Percentiles rank a stretch among this genome's conserved stretches.
Conservation (phyloP, 1,140 invertebrate genomes). For the Aphelinus atriplicis region DNA sequence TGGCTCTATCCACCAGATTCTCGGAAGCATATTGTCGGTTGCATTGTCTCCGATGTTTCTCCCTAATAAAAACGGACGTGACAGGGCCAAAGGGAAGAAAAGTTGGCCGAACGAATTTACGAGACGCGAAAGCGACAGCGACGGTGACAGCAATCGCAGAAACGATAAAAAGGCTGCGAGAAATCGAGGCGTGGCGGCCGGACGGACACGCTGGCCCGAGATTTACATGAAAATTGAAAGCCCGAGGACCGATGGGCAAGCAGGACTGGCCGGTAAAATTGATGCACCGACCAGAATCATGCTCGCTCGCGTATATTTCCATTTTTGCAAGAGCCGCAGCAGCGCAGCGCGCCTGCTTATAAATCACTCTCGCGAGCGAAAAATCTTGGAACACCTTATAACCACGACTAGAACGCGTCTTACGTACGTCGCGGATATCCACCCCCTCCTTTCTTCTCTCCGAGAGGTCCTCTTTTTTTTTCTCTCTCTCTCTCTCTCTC, state of each 20-base stretch:
- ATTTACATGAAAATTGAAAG: conserved; percentile 60
- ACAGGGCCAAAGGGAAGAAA: neutral
- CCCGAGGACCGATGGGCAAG: conserved; percentile 31
- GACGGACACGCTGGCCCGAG: conserved; percentile 6
- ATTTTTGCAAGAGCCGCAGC: conserved; percentile 27
- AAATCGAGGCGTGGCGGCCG: neutral
- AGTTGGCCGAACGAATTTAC: conserved; percentile 12
- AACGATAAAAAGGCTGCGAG: conserved; percentile 22
- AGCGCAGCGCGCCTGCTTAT: neutral
- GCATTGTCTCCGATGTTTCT: too few species aligned
- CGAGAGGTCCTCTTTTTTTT: neutral
- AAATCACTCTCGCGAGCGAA: neutral
- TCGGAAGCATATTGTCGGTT: too few species aligned
- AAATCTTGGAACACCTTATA: conserved; percentile 21
- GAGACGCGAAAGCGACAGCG: neutral
- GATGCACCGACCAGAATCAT: conserved; percentile 48
- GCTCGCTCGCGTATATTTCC: conserved; percentile 42
- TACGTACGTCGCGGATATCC: neutral
- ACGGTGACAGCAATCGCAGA: conserved; percentile 13
- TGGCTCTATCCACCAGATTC: too few species aligned
- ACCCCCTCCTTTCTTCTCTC: neutral
- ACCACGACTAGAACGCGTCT: neutral
- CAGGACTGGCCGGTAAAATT: conserved; percentile 44
- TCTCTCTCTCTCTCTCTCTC: too few species aligned
- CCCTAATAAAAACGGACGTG: neutral